Evolutionary conservation across 92 coral and sea anemone genomes (phyloP).

Genomic region (Paragorgia papillata): DNA sequence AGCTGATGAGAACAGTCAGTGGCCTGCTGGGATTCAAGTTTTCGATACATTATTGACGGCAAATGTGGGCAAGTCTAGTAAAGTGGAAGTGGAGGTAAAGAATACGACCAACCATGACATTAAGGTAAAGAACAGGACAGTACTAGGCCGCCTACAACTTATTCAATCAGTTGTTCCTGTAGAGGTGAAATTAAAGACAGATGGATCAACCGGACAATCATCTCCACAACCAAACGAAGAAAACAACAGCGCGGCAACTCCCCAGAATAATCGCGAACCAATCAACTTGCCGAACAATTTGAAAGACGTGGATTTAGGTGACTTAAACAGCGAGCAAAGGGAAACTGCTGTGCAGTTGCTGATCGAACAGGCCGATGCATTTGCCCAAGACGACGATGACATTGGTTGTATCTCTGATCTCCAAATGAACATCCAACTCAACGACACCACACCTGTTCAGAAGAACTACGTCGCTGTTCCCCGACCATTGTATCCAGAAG

Average conservation of each 20-base stretch:
- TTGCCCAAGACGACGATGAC: constrained; percentile 64
- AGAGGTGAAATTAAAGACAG: constrained; percentile 53
- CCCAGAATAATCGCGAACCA: too few relatives aligned
- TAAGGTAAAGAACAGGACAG: too few relatives aligned
- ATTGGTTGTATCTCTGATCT: constrained; percentile 59
- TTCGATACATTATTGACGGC: too few relatives aligned
- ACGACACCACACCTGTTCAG: constrained; percentile 69
- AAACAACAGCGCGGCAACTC: too few relatives aligned
- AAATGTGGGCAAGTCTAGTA: too few relatives aligned
- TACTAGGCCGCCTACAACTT: constrained; percentile 61
- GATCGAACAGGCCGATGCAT: constrained; percentile 52
- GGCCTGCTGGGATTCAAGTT: too few relatives aligned
- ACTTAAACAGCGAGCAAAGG: constrained; percentile 40
- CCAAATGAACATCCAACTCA: constrained; percentile 47
- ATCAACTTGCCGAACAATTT: too few relatives aligned
- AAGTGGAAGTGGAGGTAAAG: constrained; percentile 46
- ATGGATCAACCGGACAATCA: background rate
- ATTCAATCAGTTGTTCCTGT: constrained; percentile 67
- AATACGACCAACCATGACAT: constrained; percentile 66
- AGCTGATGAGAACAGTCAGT: background rate
- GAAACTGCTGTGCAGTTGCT: constrained; percentile 28
- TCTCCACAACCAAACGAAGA: background rate
- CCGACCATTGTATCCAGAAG: too few relatives aligned
- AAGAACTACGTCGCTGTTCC: constrained; percentile 65
- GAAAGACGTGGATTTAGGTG: constrained; percentile 52